Conservation (phyloP, 2,888 invertebrate genomes). For the Geotrupes spiniger region DNA sequence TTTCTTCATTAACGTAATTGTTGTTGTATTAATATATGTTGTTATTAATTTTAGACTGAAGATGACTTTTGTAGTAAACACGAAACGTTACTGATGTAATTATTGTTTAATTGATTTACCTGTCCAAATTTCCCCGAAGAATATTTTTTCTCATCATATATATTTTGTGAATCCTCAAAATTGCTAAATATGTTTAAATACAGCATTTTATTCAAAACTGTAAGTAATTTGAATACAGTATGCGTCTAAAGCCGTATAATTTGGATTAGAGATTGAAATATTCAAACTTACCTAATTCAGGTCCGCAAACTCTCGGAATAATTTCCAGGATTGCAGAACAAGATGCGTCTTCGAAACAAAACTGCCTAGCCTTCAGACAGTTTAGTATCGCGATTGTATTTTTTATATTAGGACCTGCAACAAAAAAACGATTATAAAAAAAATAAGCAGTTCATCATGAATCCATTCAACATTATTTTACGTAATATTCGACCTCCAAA, state of each 20-base stretch:
- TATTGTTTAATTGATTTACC: too few species aligned
- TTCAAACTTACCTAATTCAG: slow-evolving; percentile 76
- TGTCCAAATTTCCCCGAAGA: too few species aligned
- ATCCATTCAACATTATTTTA: too few species aligned
- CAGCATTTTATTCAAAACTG: not conserved
- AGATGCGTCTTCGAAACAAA: slow-evolving; percentile 87
- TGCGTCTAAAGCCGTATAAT: slow-evolving; percentile 15
- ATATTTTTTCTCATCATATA: slow-evolving; percentile 9
- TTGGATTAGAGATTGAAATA: slow-evolving; percentile 20
- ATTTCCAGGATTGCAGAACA: slow-evolving; percentile 89
- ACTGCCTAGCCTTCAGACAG: slow-evolving; percentile 82
- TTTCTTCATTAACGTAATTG: too few species aligned
- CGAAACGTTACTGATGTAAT: too few species aligned
- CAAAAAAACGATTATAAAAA: slow-evolving; percentile 11
- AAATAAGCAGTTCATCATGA: too few species aligned
- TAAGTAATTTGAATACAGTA: slow-evolving; percentile 11
- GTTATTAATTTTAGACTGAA: too few species aligned
- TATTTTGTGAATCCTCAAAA: slow-evolving; percentile 8
- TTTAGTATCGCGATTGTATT: slow-evolving; percentile 79
- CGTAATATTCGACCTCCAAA: too few species aligned
- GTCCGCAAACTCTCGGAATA: slow-evolving; percentile 87
- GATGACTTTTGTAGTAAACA: too few species aligned
- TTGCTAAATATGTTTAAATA: not conserved
- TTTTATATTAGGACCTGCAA: slow-evolving; percentile 77
- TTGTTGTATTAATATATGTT: too few species aligned